These are phyloP conservation scores for Seira sanloemensis DNA, from an alignment of 2,888 invertebrate genomes.

Conservation along the genomic window DNA sequence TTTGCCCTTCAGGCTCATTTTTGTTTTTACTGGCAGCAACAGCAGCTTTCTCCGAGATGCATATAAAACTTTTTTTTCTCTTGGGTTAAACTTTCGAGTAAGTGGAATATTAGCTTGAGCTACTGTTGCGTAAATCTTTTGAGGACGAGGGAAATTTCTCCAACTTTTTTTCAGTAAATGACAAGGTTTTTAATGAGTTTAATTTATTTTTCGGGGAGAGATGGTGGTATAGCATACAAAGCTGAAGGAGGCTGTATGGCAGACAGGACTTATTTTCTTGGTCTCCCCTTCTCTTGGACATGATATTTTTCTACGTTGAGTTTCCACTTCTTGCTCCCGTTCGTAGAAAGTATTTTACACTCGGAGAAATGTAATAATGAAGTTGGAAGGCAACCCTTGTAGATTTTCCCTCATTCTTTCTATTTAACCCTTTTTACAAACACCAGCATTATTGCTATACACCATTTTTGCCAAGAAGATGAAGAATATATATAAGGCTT, in stretches of 20 bases:
- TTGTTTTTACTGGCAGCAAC: too few species aligned
- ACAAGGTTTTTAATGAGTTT: constrained; percentile 65
- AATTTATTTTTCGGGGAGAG: constrained; percentile 58
- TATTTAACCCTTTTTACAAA: constrained; percentile 29
- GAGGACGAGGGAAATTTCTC: neutral
- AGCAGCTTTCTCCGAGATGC: too few species aligned
- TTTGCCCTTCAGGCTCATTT: neutral
- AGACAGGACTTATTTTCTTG: neutral
- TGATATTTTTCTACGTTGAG: too few species aligned
- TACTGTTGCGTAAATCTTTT: constrained; percentile 59
- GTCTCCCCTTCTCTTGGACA: neutral
- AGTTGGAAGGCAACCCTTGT: neutral
- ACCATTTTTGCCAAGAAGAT: constrained; percentile 29
- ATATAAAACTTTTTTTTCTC: constrained; percentile 8
- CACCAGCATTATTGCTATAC: neutral
- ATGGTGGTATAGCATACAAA: constrained; percentile 36
- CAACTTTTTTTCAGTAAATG: constrained; percentile 38
- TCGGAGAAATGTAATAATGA: neutral
- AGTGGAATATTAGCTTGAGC: constrained; percentile 18
- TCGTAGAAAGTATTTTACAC: constrained; percentile 53
- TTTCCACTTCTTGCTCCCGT: neutral
- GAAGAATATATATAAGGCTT: neutral
- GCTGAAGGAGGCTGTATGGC: neutral
- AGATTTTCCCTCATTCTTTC: constrained; percentile 23
- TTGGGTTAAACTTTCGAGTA: neutral